These are phyloP conservation scores for Chiloscyllium punctatum DNA, from an alignment of 2,797 vertebrate genomes.

Conservation along the genomic window DNA sequence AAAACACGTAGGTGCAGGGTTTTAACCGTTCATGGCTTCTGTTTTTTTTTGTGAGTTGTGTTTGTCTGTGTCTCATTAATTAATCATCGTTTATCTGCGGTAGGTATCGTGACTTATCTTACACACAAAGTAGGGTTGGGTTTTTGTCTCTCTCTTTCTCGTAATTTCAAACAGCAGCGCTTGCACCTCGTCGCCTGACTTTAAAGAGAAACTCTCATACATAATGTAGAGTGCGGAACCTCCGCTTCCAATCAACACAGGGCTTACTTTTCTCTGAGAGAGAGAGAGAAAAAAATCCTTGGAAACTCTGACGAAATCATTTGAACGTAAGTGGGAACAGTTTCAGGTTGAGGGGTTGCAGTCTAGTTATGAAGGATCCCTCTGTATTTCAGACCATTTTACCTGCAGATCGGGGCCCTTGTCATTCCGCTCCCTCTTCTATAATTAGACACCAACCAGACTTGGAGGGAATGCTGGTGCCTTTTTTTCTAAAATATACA, in stretches of 20 bases:
- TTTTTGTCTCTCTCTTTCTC: not conserved
- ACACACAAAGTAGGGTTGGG: too few relatives aligned
- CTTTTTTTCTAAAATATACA: not conserved
- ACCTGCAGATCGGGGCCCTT: not conserved
- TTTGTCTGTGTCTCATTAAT: not conserved
- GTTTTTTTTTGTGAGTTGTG: not conserved
- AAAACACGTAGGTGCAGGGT: not conserved
- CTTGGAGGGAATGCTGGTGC: not conserved
- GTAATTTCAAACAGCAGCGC: not conserved
- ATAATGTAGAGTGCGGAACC: too few relatives aligned
- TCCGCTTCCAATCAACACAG: not conserved
- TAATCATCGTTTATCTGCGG: not conserved
- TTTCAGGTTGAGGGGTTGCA: constrained; percentile 7
- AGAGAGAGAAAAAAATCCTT: not conserved
- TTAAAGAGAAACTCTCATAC: not conserved
- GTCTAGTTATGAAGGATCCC: not conserved
- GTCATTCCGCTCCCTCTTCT: not conserved
- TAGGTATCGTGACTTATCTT: not conserved
- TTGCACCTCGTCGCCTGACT: not conserved
- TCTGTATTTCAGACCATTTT: constrained; percentile 28
- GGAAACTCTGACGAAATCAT: constrained; percentile 5
- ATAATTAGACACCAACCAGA: constrained; percentile 16
- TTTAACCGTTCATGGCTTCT: not conserved
- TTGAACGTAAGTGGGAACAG: constrained; percentile 19
- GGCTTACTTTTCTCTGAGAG: not conserved